phyloP scores from a whole-genome alignment of 2,888 invertebrate genomes.

The Pocota personata region DNA sequence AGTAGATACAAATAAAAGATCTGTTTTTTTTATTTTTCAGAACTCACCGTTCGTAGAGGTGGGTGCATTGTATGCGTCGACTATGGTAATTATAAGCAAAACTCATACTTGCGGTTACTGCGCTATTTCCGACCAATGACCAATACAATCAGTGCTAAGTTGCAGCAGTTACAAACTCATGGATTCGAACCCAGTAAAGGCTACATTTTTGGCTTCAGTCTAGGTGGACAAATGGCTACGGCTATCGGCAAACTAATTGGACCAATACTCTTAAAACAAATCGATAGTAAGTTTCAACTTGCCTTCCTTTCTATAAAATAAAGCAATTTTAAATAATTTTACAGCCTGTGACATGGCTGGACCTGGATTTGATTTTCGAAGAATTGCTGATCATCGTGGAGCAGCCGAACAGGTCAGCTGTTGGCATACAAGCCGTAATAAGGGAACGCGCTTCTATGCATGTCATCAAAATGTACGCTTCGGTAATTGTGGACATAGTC shows the following conservation, averaged over 20 bases:
- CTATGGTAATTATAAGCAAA: constrained; percentile 78
- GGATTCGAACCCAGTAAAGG: constrained; percentile 78
- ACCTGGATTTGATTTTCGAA: constrained; percentile 80
- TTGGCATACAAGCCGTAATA: constrained; percentile 81
- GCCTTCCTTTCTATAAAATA: background rate
- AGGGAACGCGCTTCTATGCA: constrained; percentile 79
- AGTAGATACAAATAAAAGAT: too few species aligned
- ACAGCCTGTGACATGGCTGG: constrained; percentile 82
- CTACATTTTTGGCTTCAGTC: constrained; percentile 82
- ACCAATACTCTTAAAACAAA: constrained; percentile 77
- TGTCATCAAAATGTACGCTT: constrained; percentile 81
- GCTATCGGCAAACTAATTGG: constrained; percentile 78
- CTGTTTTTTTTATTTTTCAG: constrained; percentile 75
- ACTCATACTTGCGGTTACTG: constrained; percentile 79
- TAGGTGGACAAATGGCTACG: constrained; percentile 80
- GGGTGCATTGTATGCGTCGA: constrained; percentile 82
- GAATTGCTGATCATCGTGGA: constrained; percentile 76
- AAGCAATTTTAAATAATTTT: background rate
- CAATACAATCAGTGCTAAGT: constrained; percentile 76
- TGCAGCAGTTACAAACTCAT: constrained; percentile 76
- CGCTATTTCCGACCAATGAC: constrained; percentile 78
- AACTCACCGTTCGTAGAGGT: constrained; percentile 79
- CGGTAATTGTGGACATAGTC: constrained; percentile 80
- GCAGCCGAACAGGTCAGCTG: constrained; percentile 81
- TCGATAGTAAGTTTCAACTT: constrained; percentile 78